A percentile compares a stretch with the other conserved stretches of the same genome.
phyloP scores from a whole-genome alignment of 2,888 invertebrate species.

The Eupithecia centaureata region DNA sequence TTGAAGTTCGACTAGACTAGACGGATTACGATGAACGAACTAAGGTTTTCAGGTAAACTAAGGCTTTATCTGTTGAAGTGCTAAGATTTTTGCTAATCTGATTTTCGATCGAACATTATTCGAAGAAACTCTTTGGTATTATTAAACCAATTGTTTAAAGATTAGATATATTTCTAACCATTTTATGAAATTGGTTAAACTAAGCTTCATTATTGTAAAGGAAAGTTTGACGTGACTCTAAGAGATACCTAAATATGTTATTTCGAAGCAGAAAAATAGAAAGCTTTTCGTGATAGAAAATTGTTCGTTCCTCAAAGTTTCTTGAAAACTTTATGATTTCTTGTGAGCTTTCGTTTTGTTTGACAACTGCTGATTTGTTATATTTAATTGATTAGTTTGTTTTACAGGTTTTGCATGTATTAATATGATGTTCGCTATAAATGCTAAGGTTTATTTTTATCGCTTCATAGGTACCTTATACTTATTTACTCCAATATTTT shows the following conservation, averaged over 20 bases:
- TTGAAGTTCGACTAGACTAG: not conserved
- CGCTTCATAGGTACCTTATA: not conserved
- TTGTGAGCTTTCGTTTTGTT: slow-evolving; percentile 6
- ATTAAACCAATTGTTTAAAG: not conserved
- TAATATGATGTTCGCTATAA: too few relatives aligned
- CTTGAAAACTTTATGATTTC: slow-evolving; percentile 25
- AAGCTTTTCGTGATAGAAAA: slow-evolving; percentile 26
- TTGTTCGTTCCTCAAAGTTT: slow-evolving; percentile 28
- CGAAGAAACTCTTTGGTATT: not conserved
- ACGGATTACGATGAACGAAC: not conserved
- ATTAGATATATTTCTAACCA: not conserved
- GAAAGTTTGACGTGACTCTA: not conserved
- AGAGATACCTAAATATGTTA: not conserved
- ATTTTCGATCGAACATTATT: not conserved
- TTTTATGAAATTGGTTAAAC: not conserved
- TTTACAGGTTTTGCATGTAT: too few relatives aligned
- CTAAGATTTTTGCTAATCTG: not conserved
- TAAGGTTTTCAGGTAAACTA: not conserved
- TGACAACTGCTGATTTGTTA: slow-evolving; percentile 11
- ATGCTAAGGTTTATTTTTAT: too few relatives aligned
- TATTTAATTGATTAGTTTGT: slow-evolving; percentile 7
- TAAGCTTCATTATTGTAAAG: not conserved
- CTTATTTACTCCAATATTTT: not conserved
- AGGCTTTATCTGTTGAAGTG: not conserved
- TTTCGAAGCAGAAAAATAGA: not conserved